Base-by-base conservation (phyloP, 2,797 vertebrate species). In the Rhabdomys pumilio region DNA sequence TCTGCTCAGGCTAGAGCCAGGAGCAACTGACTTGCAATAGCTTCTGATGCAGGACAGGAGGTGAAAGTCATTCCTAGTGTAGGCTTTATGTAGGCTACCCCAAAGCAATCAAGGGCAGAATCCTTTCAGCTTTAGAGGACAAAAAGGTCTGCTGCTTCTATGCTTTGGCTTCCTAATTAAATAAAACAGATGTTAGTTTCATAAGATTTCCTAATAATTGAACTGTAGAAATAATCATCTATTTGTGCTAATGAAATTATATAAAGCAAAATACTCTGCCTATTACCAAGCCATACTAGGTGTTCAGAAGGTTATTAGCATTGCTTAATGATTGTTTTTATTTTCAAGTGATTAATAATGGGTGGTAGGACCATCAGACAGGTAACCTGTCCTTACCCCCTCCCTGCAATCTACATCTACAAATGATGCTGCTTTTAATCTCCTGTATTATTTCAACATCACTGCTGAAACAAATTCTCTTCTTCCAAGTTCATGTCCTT, bases 311-410 rank as follows among this genome's bases (percentile, higher is more conserved):
- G 20, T 76, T n/a, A 5, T 73, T 73, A 29, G 19, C 80, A 4
- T 85, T 92, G 15, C 10, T 88, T 38, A 50, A 44, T 77, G 69
- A 34, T 53, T 83, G 47, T 11, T 88, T 93, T 95, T 92, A 89
- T 93, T 88, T 87, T 31, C 76, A 93, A 81, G 95, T n/a, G 90
- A 26, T 47, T 31, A 88, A 77, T 80, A 34, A 93, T n/a, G 69
- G 8, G 2, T 47, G 26, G 90, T 19, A 72, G 31, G 14, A 34
- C 67, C 63, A 44, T 59, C 75, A 75, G 41, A 63, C 61, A 10
- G 22, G 5, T 67, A 17, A 3, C 3, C 47, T 80, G 75, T 80
- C 31, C 75, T 57, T 83, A 69, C 75, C 69, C 2, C 76, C 38
- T 73, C 11, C 59, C 14, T 76, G 9, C 8, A 53, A 53, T 34